A percentile compares a stretch with the other conserved stretches of the same genome.
These are phyloP conservation scores for Bubo blakistoni DNA, from an alignment of 2,113 vertebrate species.

Conservation along the genomic window DNA sequence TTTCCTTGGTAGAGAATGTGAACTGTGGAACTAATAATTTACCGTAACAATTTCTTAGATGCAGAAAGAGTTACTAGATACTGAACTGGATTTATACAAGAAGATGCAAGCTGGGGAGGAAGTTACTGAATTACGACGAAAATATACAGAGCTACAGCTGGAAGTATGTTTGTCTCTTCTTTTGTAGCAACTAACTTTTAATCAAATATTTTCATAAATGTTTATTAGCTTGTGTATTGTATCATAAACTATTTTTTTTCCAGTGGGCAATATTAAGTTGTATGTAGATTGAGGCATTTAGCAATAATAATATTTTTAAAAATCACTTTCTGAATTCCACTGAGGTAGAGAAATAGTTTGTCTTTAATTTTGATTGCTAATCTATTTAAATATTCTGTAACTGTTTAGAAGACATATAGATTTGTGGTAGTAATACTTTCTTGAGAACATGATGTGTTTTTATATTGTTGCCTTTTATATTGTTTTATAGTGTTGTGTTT, in stretches of 20 bases:
- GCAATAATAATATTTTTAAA: background rate
- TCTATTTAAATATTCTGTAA: background rate
- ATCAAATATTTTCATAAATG: background rate
- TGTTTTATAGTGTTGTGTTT: constrained; percentile 61
- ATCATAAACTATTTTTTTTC: background rate
- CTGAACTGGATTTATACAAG: constrained; percentile 95
- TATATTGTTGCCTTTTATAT: constrained; percentile 27
- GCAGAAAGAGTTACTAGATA: constrained; percentile 93
- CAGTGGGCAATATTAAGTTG: background rate
- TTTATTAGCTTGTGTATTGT: background rate
- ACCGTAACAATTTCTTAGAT: constrained; percentile 74
- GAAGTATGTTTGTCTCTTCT: constrained; percentile 80
- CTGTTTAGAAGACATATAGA: background rate
- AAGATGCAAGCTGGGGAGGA: constrained; percentile 96
- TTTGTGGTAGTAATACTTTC: background rate
- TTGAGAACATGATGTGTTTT: background rate
- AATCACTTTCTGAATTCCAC: background rate
- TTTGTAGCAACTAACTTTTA: background rate
- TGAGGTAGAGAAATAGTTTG: background rate
- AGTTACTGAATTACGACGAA: constrained; percentile 89
- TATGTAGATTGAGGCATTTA: background rate
- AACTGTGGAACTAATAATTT: constrained; percentile 33
- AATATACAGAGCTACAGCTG: constrained; percentile 91
- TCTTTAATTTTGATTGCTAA: background rate
- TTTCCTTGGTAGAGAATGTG: background rate